Conservation (phyloP, 2,888 invertebrate species). For the Pandemis corylana region DNA sequence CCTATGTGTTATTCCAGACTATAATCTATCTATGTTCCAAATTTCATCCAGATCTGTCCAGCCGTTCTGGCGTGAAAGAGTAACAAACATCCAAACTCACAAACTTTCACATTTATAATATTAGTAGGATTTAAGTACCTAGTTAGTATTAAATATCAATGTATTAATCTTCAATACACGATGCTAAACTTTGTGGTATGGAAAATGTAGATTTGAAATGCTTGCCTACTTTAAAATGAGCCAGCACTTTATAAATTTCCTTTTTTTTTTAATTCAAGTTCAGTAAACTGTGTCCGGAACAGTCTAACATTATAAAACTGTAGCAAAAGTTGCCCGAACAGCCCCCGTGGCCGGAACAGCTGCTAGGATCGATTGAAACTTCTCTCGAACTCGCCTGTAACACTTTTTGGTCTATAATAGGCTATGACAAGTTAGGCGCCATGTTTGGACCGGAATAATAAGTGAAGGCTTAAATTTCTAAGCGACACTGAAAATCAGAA, state of each 20-base stretch:
- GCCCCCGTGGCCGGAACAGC: slow-evolving; percentile 11
- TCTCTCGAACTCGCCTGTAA: slow-evolving; percentile 2
- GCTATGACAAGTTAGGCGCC: slow-evolving; percentile 1
- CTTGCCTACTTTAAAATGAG: background rate
- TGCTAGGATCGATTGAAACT: background rate
- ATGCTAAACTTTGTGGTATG: too few relatives aligned
- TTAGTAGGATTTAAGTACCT: too few relatives aligned
- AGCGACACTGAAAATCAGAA: too few relatives aligned
- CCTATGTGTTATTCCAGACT: too few relatives aligned
- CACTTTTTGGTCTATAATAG: slow-evolving; percentile 8
- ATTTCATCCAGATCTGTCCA: too few relatives aligned
- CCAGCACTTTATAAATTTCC: background rate
- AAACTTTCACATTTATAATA: too few relatives aligned
- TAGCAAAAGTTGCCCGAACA: slow-evolving; percentile 1
- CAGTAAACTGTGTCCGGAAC: slow-evolving; percentile 2
- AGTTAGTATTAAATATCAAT: too few relatives aligned
- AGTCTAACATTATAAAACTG: slow-evolving; percentile 10
- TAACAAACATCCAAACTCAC: too few relatives aligned
- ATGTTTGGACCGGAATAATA: background rate
- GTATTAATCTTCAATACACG: too few relatives aligned
- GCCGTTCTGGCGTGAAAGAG: too few relatives aligned
- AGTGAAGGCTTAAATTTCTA: background rate
- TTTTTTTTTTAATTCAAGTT: background rate
- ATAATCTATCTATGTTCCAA: too few relatives aligned
- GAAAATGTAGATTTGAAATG: too few relatives aligned